A percentile compares a stretch with the other conserved stretches of the same genome.
These are phyloP conservation scores for Zophobas atratus DNA, from an alignment of 1,140 invertebrate species.

Conservation along the genomic window DNA sequence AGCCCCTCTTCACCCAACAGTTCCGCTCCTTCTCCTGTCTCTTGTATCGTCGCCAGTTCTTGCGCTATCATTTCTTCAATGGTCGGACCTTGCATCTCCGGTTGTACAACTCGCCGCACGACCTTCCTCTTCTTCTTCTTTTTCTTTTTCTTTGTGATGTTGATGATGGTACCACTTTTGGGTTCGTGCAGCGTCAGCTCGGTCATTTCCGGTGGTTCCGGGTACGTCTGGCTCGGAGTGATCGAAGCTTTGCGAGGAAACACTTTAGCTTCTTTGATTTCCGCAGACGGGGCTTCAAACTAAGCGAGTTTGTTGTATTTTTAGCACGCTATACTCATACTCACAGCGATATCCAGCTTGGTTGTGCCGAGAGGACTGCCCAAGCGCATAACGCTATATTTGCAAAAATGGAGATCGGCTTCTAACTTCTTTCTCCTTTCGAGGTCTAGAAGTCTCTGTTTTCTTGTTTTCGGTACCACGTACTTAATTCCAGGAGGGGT, in stretches of 20 bases:
- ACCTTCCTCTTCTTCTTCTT: constrained; percentile 52
- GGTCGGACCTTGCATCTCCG: neutral
- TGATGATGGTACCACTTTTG: constrained; percentile 65
- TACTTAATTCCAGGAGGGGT: constrained; percentile 53
- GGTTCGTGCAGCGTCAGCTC: constrained; percentile 58
- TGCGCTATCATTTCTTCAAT: constrained; percentile 48
- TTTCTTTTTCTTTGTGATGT: constrained; percentile 49
- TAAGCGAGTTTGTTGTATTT: constrained; percentile 36
- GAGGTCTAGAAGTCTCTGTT: constrained; percentile 15
- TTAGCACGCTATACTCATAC: neutral
- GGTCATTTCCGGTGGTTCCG: constrained; percentile 53
- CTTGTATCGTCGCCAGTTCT: constrained; percentile 46
- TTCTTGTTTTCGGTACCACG: constrained; percentile 53
- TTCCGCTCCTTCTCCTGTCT: constrained; percentile 49
- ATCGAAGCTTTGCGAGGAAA: constrained; percentile 58
- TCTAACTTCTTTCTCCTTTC: constrained; percentile 49
- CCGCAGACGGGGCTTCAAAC: constrained; percentile 61
- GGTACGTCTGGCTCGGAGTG: constrained; percentile 56
- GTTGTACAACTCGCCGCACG: neutral
- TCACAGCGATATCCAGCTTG: constrained; percentile 51
- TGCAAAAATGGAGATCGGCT: constrained; percentile 53
- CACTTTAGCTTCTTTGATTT: constrained; percentile 60
- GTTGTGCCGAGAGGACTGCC: constrained; percentile 46
- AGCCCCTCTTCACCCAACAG: constrained; percentile 38
- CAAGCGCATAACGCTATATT: constrained; percentile 48